Evolutionary conservation across 1,140 invertebrate genomes (phyloP).

Genomic region (Phthorimaea operculella): DNA sequence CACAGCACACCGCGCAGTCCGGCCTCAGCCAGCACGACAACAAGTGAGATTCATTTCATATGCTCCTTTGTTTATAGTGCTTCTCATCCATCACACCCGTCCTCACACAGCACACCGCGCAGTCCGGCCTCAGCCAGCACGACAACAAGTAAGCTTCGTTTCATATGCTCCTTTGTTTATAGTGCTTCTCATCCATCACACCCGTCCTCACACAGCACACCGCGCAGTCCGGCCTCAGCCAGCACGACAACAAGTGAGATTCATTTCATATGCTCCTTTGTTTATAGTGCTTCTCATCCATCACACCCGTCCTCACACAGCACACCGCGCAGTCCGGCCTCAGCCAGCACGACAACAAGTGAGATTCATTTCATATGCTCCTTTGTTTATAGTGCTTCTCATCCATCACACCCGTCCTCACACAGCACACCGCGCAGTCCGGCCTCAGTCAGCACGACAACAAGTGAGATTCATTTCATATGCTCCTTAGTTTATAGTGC

Average conservation of each 20-base stretch:
- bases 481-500: too few species aligned
- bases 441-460: conserved; percentile 78
- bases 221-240: conserved; percentile 87
- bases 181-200: too few species aligned
- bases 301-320: conserved; percentile 89
- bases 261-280: too few species aligned
- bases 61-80: too few species aligned
- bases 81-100: too few species aligned
- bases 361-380: too few species aligned
- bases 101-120: conserved; percentile 90
- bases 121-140: conserved; percentile 81
- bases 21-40: conserved; percentile 78
- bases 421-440: conserved; percentile 93
- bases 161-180: too few species aligned
- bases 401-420: too few species aligned
- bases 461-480: too few species aligned
- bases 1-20: conserved; percentile 93
- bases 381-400: too few species aligned
- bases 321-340: conserved; percentile 93
- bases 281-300: too few species aligned
- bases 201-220: conserved; percentile 89
- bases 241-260: conserved; percentile 72
- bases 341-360: conserved; percentile 71
- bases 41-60: conserved; percentile 75
- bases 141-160: conserved; percentile 77